Conservation (phyloP, 2,113 vertebrate genomes). For the Pagrus major region DNA sequence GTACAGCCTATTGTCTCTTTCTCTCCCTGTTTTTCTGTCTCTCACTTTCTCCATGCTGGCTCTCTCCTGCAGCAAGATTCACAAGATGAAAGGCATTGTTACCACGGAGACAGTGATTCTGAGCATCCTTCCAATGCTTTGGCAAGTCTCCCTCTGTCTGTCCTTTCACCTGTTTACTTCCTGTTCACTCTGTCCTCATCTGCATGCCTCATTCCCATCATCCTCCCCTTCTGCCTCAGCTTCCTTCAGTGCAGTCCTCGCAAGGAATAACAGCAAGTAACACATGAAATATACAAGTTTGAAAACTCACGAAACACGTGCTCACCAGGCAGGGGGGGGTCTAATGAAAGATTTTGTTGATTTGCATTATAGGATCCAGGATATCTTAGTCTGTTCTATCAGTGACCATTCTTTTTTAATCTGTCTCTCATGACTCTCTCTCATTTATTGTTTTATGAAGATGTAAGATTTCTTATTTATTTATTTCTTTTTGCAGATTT, state of each 20-base stretch:
- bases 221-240: not conserved
- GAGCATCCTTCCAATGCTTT: conserved; percentile 84
- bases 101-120: conserved; percentile 87
- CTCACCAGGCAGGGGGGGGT: not conserved
- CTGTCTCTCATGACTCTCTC: not conserved
- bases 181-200: conserved; percentile 47
- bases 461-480: not conserved
- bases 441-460: not conserved
- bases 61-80: conserved; percentile 87
- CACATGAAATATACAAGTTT: not conserved
- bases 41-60: conserved; percentile 73
- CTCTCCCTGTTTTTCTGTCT: conserved; percentile 17
- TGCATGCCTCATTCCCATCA: conserved; percentile 2
- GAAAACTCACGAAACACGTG: too few species aligned
- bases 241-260: not conserved
- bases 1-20: conserved; percentile 29
- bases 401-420: not conserved
- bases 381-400: not conserved
- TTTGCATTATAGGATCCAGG: not conserved
- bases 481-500: not conserved
- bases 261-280: not conserved
- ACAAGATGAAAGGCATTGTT: conserved; percentile 87
- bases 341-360: not conserved
- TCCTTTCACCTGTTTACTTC: conserved; percentile 47
- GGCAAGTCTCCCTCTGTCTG: conserved; percentile 89